These are phyloP conservation scores for Atlantisia rogersi DNA, from an alignment of 2,113 vertebrate genomes.

Conservation along the genomic window DNA sequence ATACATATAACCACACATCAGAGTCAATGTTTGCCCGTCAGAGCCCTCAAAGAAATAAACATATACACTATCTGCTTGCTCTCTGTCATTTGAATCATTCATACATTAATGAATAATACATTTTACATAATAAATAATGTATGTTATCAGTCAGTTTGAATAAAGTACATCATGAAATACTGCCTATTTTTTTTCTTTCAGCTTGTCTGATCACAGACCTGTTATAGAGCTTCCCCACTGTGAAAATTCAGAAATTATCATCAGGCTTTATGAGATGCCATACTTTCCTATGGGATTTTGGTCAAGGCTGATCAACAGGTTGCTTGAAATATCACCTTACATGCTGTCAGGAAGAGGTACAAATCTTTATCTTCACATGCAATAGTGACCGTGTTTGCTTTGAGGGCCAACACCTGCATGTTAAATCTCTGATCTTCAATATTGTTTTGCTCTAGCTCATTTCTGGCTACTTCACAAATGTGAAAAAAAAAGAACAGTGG, in stretches of 20 bases:
- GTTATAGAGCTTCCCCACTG: slow-evolving; percentile 93
- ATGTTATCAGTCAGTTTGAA: background rate
- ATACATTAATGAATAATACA: background rate
- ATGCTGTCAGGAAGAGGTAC: slow-evolving; percentile 90
- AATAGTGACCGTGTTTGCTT: background rate
- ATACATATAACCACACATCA: too few relatives aligned
- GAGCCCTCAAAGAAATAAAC: background rate
- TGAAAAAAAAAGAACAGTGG: background rate
- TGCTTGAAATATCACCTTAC: slow-evolving; percentile 90
- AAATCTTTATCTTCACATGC: background rate
- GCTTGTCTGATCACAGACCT: slow-evolving; percentile 89
- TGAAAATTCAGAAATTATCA: slow-evolving; percentile 93
- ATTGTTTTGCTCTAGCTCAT: background rate
- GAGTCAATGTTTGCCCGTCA: too few relatives aligned
- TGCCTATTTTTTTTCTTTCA: slow-evolving; percentile 50
- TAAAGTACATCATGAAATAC: background rate
- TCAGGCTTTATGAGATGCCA: slow-evolving; percentile 94
- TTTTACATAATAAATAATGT: background rate
- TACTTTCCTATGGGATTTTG: slow-evolving; percentile 98
- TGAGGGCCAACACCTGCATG: background rate
- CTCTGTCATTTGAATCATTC: background rate
- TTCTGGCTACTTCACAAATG: background rate
- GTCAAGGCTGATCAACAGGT: slow-evolving; percentile 91
- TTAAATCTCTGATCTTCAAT: background rate
- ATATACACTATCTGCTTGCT: background rate